Evolutionary conservation across 2,888 invertebrate genomes (phyloP).

Genomic region (Agriopis leucophaearia): DNA sequence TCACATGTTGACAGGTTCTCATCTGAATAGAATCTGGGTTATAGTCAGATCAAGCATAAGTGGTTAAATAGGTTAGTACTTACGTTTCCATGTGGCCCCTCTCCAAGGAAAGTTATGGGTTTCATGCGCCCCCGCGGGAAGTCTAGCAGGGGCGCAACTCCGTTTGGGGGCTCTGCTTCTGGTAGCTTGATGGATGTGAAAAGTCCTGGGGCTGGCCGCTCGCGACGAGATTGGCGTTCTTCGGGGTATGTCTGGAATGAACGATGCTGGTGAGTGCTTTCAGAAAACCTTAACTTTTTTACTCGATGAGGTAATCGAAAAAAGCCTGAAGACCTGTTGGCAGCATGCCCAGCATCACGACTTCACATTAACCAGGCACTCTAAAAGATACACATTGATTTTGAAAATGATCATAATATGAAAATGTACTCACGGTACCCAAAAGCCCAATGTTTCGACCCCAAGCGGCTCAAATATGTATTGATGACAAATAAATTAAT

Average conservation of each 20-base stretch:
- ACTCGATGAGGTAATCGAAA: too few relatives aligned
- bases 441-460: too few relatives aligned
- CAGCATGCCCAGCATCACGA: too few relatives aligned
- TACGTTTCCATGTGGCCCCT: slow-evolving; percentile 95
- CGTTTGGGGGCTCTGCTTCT: slow-evolving; percentile 89
- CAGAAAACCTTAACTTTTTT: too few relatives aligned
- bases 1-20: too few relatives aligned
- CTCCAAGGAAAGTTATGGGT: slow-evolving; percentile 94
- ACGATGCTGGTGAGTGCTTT: neutral
- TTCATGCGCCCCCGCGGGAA: slow-evolving; percentile 94
- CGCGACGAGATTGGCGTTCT: slow-evolving; percentile 81
- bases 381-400: too few relatives aligned
- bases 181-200: slow-evolving; percentile 92
- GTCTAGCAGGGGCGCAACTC: slow-evolving; percentile 90
- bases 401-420: too few relatives aligned
- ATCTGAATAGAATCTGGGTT: neutral
- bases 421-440: too few relatives aligned
- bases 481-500: too few relatives aligned
- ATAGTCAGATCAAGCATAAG: neutral
- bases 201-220: slow-evolving; percentile 89
- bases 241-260: slow-evolving; percentile 74
- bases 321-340: too few relatives aligned
- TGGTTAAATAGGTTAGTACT: slow-evolving; percentile 62
- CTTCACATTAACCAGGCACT: too few relatives aligned
- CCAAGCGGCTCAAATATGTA: too few relatives aligned